Conservation (phyloP, 2,797 vertebrate genomes). For the Enteromius mattozi region DNA sequence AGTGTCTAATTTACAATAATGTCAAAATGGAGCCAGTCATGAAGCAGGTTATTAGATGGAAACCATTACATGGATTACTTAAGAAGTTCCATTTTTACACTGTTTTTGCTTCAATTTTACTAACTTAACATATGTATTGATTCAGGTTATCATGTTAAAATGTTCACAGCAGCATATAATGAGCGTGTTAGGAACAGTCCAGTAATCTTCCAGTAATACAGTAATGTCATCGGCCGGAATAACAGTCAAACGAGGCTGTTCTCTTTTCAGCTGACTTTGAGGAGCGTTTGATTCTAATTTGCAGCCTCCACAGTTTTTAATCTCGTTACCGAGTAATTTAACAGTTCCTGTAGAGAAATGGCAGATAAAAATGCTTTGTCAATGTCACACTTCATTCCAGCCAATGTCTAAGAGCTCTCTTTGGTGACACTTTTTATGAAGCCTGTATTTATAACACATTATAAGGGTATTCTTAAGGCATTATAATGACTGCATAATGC, state of each 20-base stretch:
- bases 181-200: neutral
- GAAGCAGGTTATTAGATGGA: neutral
- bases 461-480: too few species aligned
- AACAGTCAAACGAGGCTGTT: neutral
- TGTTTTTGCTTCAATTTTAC: neutral
- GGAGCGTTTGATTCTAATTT: neutral
- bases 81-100: neutral
- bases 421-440: too few species aligned
- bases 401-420: neutral
- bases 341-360: neutral
- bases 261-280: neutral
- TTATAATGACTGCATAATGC: too few species aligned
- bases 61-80: neutral
- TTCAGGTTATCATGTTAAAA: neutral
- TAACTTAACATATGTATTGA: neutral
- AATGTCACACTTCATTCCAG: neutral
- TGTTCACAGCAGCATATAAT: neutral
- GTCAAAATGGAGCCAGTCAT: too few species aligned
- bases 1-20: too few species aligned
- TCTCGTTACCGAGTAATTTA: neutral
- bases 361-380: neutral
- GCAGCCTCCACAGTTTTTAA: conserved; percentile 13
- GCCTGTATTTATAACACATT: too few species aligned
- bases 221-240: neutral
- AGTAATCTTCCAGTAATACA: neutral